phyloP scores from a whole-genome alignment of 92 coral and sea anemone species.

The Blastomussa wellsi region DNA sequence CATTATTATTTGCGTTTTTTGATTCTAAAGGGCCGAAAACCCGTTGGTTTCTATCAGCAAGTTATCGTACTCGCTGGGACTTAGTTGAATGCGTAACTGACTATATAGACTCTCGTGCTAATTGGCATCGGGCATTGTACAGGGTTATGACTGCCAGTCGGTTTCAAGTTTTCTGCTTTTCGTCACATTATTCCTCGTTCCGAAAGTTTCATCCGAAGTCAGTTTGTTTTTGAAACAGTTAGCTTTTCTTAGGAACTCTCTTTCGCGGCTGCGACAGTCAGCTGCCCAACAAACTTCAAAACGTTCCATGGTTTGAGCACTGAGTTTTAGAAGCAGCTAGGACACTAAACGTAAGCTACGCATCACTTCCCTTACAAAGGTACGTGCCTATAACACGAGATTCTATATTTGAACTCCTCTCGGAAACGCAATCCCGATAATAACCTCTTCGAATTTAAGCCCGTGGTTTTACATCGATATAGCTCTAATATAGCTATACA shows the following conservation, averaged over 20 bases:
- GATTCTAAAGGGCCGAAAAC: slow-evolving; percentile 1
- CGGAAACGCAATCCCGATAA: background rate
- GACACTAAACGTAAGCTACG: background rate
- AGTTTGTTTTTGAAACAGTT: background rate
- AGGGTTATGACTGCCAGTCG: background rate
- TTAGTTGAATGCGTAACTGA: background rate
- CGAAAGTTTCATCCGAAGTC: background rate
- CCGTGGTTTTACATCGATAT: no score
- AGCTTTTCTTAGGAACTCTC: background rate
- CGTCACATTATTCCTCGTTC: background rate
- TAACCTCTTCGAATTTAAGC: background rate
- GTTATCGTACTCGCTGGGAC: background rate
- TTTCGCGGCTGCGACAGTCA: slow-evolving; percentile 47
- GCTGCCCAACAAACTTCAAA: slow-evolving; percentile 23
- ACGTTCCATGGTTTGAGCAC: background rate
- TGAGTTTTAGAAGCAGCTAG: slow-evolving; percentile 4
- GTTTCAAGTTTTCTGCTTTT: background rate
- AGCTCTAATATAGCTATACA: no score
- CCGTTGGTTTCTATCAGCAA: background rate
- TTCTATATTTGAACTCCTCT: slow-evolving; percentile 13
- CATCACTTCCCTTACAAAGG: slow-evolving; percentile 24
- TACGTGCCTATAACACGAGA: slow-evolving; percentile 48
- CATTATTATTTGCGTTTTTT: slow-evolving; percentile 5
- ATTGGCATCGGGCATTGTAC: slow-evolving; percentile 38
- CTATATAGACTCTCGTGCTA: slow-evolving; percentile 41